phyloP scores from a whole-genome alignment of 2,113 vertebrate species.

The Nesoenas mayeri region DNA sequence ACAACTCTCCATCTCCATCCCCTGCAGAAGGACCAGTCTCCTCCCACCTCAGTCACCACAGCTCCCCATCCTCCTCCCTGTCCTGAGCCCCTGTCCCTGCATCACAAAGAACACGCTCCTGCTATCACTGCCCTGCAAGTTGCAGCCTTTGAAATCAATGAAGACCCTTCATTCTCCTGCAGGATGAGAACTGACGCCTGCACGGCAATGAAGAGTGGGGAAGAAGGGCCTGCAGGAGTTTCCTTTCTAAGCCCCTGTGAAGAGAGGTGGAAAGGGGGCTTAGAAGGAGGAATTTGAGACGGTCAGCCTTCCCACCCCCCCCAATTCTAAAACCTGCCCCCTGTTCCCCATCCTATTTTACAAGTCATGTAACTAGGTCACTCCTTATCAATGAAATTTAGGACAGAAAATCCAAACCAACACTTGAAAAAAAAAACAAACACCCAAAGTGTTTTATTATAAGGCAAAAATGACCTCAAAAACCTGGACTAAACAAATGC shows the following conservation, averaged over 20 bases:
- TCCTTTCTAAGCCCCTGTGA: not conserved
- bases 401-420: conserved; percentile 26
- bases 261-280: not conserved
- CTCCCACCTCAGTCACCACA: not conserved
- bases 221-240: not conserved
- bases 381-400: not conserved
- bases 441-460: not conserved
- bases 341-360: not conserved
- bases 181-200: not conserved
- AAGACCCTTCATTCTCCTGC: not conserved
- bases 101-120: rapidly evolving
- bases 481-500: conserved; percentile 25
- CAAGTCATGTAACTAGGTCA: not conserved
- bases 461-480: conserved; percentile 9
- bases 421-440: not conserved
- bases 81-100: not conserved
- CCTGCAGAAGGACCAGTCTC: not conserved
- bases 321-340: not conserved
- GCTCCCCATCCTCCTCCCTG: not conserved
- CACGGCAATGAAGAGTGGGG: not conserved
- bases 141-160: not conserved
- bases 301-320: not conserved
- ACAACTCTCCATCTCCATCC: not conserved
- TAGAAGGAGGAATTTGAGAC: not conserved
- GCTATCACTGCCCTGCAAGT: not conserved